Evolutionary conservation across 2,113 vertebrate species (phyloP).

Genomic region (Vulpes vulpes): DNA sequence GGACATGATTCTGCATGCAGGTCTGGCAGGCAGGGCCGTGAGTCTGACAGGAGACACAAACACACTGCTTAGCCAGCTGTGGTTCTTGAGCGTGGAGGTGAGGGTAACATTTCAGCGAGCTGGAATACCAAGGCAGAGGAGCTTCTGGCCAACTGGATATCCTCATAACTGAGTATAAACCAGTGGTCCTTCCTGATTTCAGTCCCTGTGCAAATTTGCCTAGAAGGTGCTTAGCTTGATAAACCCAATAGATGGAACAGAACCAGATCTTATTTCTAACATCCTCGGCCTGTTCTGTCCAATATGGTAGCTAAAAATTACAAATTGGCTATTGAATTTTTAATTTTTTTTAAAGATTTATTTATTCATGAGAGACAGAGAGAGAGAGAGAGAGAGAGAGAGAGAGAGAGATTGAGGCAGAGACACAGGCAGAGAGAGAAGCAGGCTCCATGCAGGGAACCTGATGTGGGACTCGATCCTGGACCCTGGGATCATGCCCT

Average conservation of each 20-base stretch:
- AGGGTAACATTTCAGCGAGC: neutral
- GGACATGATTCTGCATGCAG: conserved; percentile 1
- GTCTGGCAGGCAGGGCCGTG: neutral
- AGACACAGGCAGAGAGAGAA: too few relatives aligned
- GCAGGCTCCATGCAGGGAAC: too few relatives aligned
- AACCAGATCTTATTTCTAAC: neutral
- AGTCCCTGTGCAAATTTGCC: neutral
- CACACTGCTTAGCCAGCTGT: neutral
- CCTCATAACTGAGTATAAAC: neutral
- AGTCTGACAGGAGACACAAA: neutral
- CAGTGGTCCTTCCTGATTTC: neutral
- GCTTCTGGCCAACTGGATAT: neutral
- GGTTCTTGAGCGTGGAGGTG: neutral
- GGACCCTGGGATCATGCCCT: too few relatives aligned
- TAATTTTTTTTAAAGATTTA: neutral
- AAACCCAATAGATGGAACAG: neutral
- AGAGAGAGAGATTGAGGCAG: too few relatives aligned
- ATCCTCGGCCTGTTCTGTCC: neutral
- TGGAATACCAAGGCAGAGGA: neutral
- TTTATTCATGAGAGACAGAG: too few relatives aligned
- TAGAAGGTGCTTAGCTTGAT: neutral
- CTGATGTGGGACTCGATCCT: too few relatives aligned
- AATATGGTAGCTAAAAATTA: neutral
- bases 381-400: too few relatives aligned
- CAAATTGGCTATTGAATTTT: neutral